These are phyloP conservation scores for Nematopogon swammerdamellus DNA, from an alignment of 2,888 invertebrate species.

Conservation along the genomic window DNA sequence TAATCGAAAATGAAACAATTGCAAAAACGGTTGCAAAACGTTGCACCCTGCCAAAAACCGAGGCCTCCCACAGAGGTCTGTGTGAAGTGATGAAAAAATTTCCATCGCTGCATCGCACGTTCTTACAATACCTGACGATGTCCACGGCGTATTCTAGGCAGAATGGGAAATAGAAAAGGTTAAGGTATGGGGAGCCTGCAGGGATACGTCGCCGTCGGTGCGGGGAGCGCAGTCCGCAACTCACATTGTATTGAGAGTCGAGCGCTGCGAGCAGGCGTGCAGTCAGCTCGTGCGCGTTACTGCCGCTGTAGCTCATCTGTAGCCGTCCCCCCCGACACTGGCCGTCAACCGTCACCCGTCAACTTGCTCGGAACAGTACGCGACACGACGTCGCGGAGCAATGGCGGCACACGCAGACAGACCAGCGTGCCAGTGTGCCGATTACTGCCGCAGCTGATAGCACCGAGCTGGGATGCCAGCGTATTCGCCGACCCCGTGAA, in stretches of 20 bases:
- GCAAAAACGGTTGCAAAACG: no score
- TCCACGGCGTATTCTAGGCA: not conserved
- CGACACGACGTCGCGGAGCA: not conserved
- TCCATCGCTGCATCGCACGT: no score
- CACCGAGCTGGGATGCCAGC: not conserved
- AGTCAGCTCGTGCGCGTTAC: constrained; percentile 46
- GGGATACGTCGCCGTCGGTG: not conserved
- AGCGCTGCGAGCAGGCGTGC: constrained; percentile 72
- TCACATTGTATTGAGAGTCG: constrained; percentile 79
- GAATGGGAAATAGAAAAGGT: not conserved
- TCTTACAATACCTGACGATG: no score
- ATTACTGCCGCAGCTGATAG: not conserved
- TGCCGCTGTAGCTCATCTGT: not conserved
- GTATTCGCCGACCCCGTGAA: not conserved
- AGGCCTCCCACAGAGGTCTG: no score
- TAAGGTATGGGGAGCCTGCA: not conserved
- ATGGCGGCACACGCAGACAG: not conserved
- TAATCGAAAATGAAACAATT: no score
- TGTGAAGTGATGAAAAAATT: no score
- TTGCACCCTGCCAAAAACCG: no score
- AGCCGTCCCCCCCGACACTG: not conserved
- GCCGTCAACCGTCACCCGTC: not conserved
- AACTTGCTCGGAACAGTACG: not conserved
- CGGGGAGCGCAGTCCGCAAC: constrained; percentile 19
- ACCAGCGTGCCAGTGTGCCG: not conserved